Evolutionary conservation across 2,113 vertebrate genomes (phyloP), one percentile per base, ranked within the genome.

Genomic region (Lipophrys pholis): DNA sequence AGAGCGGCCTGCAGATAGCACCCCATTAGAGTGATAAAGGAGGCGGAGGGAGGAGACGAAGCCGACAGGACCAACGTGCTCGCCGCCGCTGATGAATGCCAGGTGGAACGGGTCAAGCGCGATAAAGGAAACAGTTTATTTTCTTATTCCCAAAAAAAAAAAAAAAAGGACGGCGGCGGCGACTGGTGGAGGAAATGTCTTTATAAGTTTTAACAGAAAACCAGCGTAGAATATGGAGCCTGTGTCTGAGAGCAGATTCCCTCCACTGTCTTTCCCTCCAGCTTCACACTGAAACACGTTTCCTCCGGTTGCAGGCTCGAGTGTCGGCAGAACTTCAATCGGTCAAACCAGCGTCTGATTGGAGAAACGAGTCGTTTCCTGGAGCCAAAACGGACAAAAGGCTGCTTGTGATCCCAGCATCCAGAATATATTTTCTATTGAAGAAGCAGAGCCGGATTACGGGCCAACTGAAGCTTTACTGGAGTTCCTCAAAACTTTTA

Each of bases 11-110:
- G 91, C 89, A 93, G 92, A 95, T 85, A 94, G 83, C 80, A 92
- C 83, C 79, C 90, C 87, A 94, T 94, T 93, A 85, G 91, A 93
- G 93, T 90, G 92, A 93, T 94, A 93, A 95, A 95, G 84, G 93
- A 92, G 79, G 90, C 7, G 68, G 77, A 92, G 87, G 91, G 87
- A 86, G 91, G 92, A 92, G 94, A 89, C 74, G 76, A 82, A 2
- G 91, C 84, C 83, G 91, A 94, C 90, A 94, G 86, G 90, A 87
- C 90, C 87, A 76, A 83, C 90, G 91, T 78, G 84, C 88, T 69
- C 89, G 91, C 54, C 60, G 81, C 78, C 73, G 73, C 91, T 95
- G 94, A 93, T 93, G 93, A 92, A 93, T 87, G 84, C 90, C 91
- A 94, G 91, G 94, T 94, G 91, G 87, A 92, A 62, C 55, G 71